phyloP scores from a whole-genome alignment of 1,140 invertebrate genomes.

The roundworm (Caenorhabditis elegans) region DNA sequence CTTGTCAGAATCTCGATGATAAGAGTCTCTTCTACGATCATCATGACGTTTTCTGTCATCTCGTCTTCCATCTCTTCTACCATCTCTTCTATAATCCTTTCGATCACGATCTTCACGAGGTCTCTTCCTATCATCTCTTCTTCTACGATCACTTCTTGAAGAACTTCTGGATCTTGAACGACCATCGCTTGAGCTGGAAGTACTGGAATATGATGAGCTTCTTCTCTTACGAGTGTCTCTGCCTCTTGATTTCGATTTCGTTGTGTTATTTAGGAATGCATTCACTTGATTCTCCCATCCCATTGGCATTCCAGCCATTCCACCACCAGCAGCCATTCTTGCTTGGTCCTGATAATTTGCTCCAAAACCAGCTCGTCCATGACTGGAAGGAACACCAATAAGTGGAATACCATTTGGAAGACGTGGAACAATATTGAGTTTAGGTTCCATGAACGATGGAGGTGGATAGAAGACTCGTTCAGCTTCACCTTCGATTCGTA shows the following conservation, averaged over 20 bases:
- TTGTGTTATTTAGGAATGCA: not conserved
- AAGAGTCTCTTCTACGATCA: not conserved
- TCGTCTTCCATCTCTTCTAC: not conserved
- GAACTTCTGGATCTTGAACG: not conserved
- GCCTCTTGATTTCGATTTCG: too few relatives aligned
- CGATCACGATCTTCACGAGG: not conserved
- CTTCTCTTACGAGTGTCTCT: not conserved
- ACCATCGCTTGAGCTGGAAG: not conserved
- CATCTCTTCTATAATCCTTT: not conserved
- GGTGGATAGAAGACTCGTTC: slow-evolving; percentile 13
- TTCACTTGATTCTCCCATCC: not conserved
- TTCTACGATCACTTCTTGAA: not conserved
- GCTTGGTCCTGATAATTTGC: not conserved
- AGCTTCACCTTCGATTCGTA: not conserved
- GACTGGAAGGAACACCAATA: slow-evolving; percentile 9
- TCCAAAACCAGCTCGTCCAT: slow-evolving; percentile 34
- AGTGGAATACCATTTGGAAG: slow-evolving; percentile 29
- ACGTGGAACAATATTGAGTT: slow-evolving; percentile 31
- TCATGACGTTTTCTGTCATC: not conserved
- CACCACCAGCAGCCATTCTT: not conserved
- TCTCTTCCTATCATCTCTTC: not conserved
- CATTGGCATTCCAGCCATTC: not conserved
- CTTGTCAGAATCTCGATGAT: not conserved
- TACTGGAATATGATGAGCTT: not conserved
- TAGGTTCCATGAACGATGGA: not conserved